These are phyloP conservation scores for Cheilosia scutellata DNA, from an alignment of 2,888 invertebrate species.

Conservation along the genomic window DNA sequence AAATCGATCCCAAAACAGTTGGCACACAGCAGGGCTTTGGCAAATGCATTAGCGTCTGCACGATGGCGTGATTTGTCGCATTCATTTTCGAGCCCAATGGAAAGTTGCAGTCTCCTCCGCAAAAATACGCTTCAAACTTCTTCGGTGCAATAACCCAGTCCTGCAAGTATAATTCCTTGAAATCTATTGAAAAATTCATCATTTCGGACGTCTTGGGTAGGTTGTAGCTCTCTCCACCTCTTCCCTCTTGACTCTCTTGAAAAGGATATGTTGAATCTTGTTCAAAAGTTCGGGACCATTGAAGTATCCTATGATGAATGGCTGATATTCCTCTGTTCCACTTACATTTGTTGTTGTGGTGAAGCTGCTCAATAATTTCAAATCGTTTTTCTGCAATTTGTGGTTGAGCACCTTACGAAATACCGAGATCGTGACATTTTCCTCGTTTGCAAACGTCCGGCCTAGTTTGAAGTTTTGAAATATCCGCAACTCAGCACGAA, in stretches of 20 bases:
- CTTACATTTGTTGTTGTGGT: constrained; percentile 88
- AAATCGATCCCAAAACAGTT: constrained; percentile 93
- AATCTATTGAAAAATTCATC: constrained; percentile 95
- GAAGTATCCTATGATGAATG: constrained; percentile 96
- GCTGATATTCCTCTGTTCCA: constrained; percentile 90
- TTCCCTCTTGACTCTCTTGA: constrained; percentile 79
- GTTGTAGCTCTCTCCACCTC: constrained; percentile 75
- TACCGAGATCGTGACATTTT: constrained; percentile 78
- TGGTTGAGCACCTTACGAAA: constrained; percentile 77
- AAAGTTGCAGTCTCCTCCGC: constrained; percentile 96
- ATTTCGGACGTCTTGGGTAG: constrained; percentile 91
- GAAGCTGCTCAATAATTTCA: constrained; percentile 80
- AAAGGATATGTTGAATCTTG: constrained; percentile 84
- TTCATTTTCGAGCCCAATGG: constrained; percentile 96
- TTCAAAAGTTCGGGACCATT: constrained; percentile 88
- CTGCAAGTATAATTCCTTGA: constrained; percentile 94
- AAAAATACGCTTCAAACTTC: constrained; percentile 96
- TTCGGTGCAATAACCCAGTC: constrained; percentile 98
- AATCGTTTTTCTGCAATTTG: constrained; percentile 78
- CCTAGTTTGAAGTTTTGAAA: constrained; percentile 85
- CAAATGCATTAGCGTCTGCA: constrained; percentile 95
- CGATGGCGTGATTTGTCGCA: constrained; percentile 98
- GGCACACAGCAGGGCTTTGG: constrained; percentile 98
- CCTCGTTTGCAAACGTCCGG: constrained; percentile 43
- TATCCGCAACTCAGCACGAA: constrained; percentile 93